Evolutionary conservation across 1,140 invertebrate species (phyloP), one percentile per base, ranked within the genome.

Genomic region (Drosophila subpulchrella): DNA sequence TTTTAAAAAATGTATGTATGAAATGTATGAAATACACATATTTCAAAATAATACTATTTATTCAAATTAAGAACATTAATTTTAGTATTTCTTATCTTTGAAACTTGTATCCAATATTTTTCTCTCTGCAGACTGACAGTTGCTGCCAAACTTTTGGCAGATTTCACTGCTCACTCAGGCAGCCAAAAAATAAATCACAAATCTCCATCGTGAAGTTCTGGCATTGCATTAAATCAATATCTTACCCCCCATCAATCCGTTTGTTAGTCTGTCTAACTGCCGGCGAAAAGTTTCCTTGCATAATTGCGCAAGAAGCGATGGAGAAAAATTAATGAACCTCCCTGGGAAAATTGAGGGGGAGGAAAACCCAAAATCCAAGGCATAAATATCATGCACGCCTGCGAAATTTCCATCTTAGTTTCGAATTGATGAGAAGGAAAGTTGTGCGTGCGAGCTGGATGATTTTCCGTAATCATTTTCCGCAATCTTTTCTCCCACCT

Each of bases 261-360:
- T 67, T 59, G 77, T 48, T 48, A 75, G 77, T 42, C 34, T 66
- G 66, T 48, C 59, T 65, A 68, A 63, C 58, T 70, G 55, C 24
- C 44, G 11, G 27, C 36, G 44, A 27, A 71, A 71, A 72, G 51
- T 75, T 54, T 66, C 2, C 56, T n/a, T 63, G 67, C 56, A 73
- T 82, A 82, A 82, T 82, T 82, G 75, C 74, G 38, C 47, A 39
- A 62, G 36, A 36, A 66, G 55, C 44, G 54, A 36, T 39, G 62
- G 42, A 36, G 61, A 66, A 76, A 81, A 78, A 82, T 82, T 82
- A 82, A 82, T 82, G 79, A 82, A 82, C 79, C 67, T 63, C 54
- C 6, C 20, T 50, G 39, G 30, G 32, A 34, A 41, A 41, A n/a
- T 10, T 36, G 17, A 1, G 53, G 30, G 24, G 3, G 20, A 36